phyloP scores from a whole-genome alignment of 1,140 invertebrate species.

The Hycleus cichorii region DNA sequence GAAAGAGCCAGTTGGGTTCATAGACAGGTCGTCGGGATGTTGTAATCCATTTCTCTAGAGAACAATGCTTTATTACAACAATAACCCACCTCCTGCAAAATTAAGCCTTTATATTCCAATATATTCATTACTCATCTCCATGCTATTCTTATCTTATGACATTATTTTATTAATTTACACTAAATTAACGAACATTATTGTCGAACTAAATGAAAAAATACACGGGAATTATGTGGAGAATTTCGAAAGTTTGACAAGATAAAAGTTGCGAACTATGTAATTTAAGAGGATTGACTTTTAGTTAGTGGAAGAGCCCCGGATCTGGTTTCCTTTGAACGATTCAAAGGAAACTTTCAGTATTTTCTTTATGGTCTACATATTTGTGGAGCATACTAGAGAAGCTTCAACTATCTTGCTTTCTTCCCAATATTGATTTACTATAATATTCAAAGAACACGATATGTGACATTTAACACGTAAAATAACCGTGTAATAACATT shows the following conservation, averaged over 20 bases:
- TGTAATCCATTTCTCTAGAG: slow-evolving; percentile 38
- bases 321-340: too few species aligned
- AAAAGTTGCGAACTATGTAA: too few species aligned
- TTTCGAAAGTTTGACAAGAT: too few species aligned
- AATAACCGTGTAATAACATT: too few species aligned
- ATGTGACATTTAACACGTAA: too few species aligned
- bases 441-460: too few species aligned
- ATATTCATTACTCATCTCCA: slow-evolving; percentile 36
- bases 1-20: slow-evolving; percentile 16
- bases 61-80: slow-evolving; percentile 42
- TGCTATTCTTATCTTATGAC: slow-evolving; percentile 17
- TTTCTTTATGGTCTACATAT: too few species aligned
- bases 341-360: too few species aligned
- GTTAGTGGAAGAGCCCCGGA: too few species aligned
- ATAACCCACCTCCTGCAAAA: slow-evolving; percentile 37
- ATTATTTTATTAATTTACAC: background rate
- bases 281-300: too few species aligned
- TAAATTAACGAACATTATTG: background rate
- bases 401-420: too few species aligned
- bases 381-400: too few species aligned
- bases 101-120: slow-evolving; percentile 40
- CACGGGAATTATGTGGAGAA: background rate
- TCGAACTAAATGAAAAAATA: background rate
- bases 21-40: slow-evolving; percentile 28
- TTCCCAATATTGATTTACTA: background rate